Conservation (phyloP, 2,113 vertebrate genomes). For the Python bivittatus region DNA sequence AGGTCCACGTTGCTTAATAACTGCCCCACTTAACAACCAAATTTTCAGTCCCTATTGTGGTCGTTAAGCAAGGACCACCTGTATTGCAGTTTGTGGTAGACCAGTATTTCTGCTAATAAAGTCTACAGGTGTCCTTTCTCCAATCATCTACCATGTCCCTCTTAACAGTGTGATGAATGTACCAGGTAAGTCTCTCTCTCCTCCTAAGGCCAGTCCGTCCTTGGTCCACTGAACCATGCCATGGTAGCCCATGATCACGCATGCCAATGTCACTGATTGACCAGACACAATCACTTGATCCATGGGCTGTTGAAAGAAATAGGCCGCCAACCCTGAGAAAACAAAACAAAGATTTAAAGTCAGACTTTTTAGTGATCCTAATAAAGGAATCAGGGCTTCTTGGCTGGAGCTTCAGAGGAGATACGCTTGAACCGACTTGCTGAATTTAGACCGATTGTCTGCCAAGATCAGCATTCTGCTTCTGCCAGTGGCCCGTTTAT, state of each 20-base stretch:
- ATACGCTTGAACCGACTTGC: neutral
- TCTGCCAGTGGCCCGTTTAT: neutral
- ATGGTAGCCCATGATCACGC: slow-evolving; percentile 83
- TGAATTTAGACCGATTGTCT: neutral
- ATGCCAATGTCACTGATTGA: slow-evolving; percentile 84
- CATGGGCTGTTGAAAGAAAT: slow-evolving; percentile 89
- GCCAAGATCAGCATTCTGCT: neutral
- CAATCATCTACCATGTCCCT: no score
- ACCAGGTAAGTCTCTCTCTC: slow-evolving; percentile 89
- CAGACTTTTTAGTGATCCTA: neutral
- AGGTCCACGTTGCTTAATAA: no score
- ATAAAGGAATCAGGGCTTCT: neutral
- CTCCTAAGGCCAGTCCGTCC: slow-evolving; percentile 88
- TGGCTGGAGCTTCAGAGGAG: neutral
- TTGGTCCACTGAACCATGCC: slow-evolving; percentile 95
- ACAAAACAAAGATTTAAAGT: neutral
- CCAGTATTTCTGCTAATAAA: neutral
- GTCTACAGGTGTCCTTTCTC: neutral
- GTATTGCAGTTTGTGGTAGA: no score
- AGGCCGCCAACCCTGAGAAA: slow-evolving; percentile 75
- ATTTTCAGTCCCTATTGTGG: no score
- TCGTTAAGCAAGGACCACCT: no score
- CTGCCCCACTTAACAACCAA: no score
- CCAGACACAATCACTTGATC: slow-evolving; percentile 84
- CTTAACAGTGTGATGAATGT: neutral